Evolutionary conservation across 2,888 invertebrate species (phyloP).

Genomic region (Trypoxylon attenuatum): DNA sequence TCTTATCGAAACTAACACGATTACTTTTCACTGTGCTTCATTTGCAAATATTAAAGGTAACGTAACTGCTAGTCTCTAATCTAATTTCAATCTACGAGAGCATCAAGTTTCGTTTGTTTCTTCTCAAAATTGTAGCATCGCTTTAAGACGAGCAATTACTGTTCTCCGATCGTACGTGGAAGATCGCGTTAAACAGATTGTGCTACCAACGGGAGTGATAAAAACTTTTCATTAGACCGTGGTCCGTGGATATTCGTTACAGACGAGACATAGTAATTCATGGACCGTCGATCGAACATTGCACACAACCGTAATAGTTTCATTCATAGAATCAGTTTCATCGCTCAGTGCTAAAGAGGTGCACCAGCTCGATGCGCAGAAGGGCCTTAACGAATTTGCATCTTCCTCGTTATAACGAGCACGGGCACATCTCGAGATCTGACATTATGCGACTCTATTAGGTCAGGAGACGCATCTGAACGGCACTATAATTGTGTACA

Average conservation of each 20-base stretch:
- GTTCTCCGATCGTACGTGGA: no score
- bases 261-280: conserved; percentile 5
- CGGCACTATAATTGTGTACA: neutral
- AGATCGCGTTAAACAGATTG: no score
- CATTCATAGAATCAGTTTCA: conserved; percentile 21
- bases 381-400: neutral
- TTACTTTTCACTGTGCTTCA: conserved; percentile 42
- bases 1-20: conserved; percentile 35
- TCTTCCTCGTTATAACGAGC: neutral
- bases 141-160: no score
- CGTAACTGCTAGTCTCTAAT: conserved; percentile 50
- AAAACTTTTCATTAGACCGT: conserved; percentile 27
- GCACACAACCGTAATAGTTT: conserved; percentile 20
- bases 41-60: conserved; percentile 56
- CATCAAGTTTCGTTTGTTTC: conserved; percentile 36
- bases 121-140: conserved; percentile 21
- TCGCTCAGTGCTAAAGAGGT: conserved; percentile 51
- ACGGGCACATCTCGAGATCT: neutral
- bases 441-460: neutral
- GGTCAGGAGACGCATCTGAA: neutral
- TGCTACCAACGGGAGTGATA: conserved; percentile 10
- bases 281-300: conserved; percentile 23
- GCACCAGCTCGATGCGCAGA: neutral
- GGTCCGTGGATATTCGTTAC: conserved; percentile 22
- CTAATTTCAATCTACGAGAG: conserved; percentile 59